Conservation (phyloP, 2,888 invertebrate genomes). For the Drosophila flavopinicola region DNA sequence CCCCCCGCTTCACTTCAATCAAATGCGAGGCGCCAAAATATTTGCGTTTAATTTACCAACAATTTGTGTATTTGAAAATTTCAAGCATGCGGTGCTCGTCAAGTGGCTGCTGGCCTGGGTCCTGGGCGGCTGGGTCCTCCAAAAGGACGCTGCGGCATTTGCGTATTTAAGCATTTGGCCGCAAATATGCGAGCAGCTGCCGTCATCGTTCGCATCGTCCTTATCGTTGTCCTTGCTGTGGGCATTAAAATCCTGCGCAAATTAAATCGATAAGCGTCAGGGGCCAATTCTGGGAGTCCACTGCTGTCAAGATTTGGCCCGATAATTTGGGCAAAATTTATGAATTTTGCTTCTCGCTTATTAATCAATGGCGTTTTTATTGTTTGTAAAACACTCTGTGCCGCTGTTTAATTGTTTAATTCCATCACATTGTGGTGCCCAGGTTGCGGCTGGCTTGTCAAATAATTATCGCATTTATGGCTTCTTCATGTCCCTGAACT, state of each 20-base stretch:
- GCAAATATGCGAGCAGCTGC: constrained; percentile 16
- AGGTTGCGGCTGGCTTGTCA: constrained; percentile 4
- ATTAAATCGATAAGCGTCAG: constrained; percentile 13
- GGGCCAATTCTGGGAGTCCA: not conserved
- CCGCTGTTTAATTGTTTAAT: constrained; percentile 13
- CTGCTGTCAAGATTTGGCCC: not conserved
- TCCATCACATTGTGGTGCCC: constrained; percentile 3
- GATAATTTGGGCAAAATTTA: constrained; percentile 4
- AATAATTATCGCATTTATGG: not conserved
- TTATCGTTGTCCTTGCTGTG: not conserved
- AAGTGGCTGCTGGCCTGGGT: constrained; percentile 1
- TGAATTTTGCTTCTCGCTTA: constrained; percentile 10
- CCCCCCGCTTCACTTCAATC: not conserved
- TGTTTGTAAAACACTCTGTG: constrained; percentile 3
- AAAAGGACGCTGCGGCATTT: not conserved
- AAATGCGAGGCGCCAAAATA: constrained; percentile 9
- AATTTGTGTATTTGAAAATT: constrained; percentile 20
- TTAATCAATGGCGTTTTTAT: constrained; percentile 12
- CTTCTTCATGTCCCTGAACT: not conserved
- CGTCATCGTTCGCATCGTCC: not conserved
- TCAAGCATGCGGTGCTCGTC: constrained; percentile 14
- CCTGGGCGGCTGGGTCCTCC: not conserved
- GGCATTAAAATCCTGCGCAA: constrained; percentile 3
- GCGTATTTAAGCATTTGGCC: not conserved
- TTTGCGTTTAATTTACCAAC: constrained; percentile 21